phyloP scores from a whole-genome alignment of 1,140 invertebrate species.

The Cyphomyrmex costatus region DNA sequence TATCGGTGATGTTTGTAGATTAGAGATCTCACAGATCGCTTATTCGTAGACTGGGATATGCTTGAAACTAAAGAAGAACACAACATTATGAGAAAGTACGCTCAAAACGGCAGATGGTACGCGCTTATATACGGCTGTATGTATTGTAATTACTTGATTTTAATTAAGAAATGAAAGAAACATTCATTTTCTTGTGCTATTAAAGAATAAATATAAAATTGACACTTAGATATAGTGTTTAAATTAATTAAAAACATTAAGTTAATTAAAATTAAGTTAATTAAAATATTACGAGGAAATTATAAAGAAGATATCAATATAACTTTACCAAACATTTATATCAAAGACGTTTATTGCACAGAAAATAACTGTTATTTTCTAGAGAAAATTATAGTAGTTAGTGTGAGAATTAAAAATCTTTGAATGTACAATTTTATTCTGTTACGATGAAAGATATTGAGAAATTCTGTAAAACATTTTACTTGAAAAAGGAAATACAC shows the following conservation, averaged over 20 bases:
- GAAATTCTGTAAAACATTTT: background rate
- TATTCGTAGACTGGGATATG: slow-evolving; percentile 30
- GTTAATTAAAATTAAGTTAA: no score
- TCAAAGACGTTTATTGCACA: background rate
- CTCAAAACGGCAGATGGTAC: background rate
- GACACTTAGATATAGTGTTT: background rate
- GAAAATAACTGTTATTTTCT: background rate
- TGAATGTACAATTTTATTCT: background rate
- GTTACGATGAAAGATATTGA: background rate
- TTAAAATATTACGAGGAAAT: no score
- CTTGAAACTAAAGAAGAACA: slow-evolving; percentile 12
- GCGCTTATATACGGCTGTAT: background rate
- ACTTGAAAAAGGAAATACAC: background rate
- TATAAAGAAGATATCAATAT: background rate
- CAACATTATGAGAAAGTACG: slow-evolving; percentile 31
- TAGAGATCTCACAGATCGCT: slow-evolving; percentile 24
- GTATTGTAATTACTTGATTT: slow-evolving; percentile 6
- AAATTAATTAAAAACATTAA: background rate
- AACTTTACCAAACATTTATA: background rate
- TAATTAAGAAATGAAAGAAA: background rate
- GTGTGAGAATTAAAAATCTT: background rate
- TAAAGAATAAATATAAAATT: background rate
- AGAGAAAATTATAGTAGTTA: background rate
- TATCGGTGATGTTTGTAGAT: slow-evolving; percentile 33
- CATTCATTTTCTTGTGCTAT: background rate